phyloP scores from a whole-genome alignment of 2,888 invertebrate genomes.

The Drosophila mercatorum region DNA sequence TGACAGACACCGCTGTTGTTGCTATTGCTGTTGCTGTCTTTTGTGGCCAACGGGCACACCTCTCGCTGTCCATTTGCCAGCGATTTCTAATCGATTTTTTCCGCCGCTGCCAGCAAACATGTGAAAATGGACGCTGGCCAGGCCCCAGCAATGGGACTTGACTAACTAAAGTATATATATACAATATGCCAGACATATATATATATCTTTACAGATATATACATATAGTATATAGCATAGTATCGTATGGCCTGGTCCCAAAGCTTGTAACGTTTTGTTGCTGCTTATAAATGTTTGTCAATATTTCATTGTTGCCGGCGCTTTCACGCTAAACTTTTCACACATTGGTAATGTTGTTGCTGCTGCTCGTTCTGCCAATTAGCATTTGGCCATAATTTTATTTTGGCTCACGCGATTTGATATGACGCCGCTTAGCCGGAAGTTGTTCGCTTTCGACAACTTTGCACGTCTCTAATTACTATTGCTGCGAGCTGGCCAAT shows the following conservation, averaged over 20 bases:
- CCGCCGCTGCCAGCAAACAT: slow-evolving; percentile 55
- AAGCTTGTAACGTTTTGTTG: slow-evolving; percentile 30
- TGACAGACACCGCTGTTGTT: slow-evolving; percentile 25
- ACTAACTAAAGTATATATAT: slow-evolving; percentile 24
- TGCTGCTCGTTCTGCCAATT: slow-evolving; percentile 66
- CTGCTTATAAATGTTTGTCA: slow-evolving; percentile 54
- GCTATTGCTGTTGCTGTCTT: slow-evolving; percentile 20
- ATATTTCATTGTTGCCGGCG: slow-evolving; percentile 60
- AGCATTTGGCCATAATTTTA: slow-evolving; percentile 58
- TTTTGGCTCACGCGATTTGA: slow-evolving; percentile 56
- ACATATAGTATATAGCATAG: slow-evolving; percentile 11
- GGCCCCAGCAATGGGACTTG: slow-evolving; percentile 32
- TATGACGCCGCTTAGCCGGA: slow-evolving; percentile 55
- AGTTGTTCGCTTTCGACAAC: slow-evolving; percentile 61
- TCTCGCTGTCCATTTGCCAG: slow-evolving; percentile 77
- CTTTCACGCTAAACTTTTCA: slow-evolving; percentile 68
- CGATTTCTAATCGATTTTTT: slow-evolving; percentile 79
- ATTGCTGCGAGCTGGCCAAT: slow-evolving; percentile 27
- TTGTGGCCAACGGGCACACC: slow-evolving; percentile 73
- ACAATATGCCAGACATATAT: not conserved
- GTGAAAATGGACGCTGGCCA: slow-evolving; percentile 54
- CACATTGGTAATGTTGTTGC: slow-evolving; percentile 43
- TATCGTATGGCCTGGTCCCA: slow-evolving; percentile 5
- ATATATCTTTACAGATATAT: not conserved
- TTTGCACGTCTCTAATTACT: slow-evolving; percentile 67